Conservation (phyloP, 2,888 invertebrate genomes). For the Agonopterix subpropinquella region DNA sequence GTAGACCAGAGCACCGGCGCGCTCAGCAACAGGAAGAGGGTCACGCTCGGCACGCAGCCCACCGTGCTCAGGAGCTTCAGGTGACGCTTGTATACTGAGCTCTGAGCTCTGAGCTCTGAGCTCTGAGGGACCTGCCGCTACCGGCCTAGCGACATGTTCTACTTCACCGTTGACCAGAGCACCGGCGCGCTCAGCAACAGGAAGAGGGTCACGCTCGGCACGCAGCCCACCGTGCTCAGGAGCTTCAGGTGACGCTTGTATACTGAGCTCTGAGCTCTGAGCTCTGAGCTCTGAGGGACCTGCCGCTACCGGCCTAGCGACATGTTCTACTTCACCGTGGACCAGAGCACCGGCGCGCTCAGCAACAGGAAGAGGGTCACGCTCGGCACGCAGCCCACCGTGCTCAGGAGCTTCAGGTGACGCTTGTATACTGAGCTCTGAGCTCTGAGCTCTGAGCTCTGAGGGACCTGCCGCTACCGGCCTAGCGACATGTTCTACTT, state of each 20-base stretch:
- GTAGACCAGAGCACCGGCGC: conserved; percentile 84
- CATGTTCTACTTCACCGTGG: conserved; percentile 95
- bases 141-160: conserved; percentile 79
- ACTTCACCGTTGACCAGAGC: conserved; percentile 88
- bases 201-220: conserved; percentile 87
- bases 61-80: conserved; percentile 92
- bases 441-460: too few relatives aligned
- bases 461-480: too few relatives aligned
- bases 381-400: conserved; percentile 97
- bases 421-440: too few relatives aligned
- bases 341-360: conserved; percentile 83
- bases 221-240: conserved; percentile 90
- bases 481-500: conserved; percentile 88
- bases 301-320: too few relatives aligned
- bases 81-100: conserved; percentile 20
- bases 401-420: conserved; percentile 86
- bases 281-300: too few relatives aligned
- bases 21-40: conserved; percentile 93
- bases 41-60: conserved; percentile 97
- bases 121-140: too few relatives aligned
- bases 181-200: conserved; percentile 88
- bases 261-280: too few relatives aligned
- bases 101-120: too few relatives aligned
- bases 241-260: conserved; percentile 79
- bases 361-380: conserved; percentile 96